Conservation (phyloP, 2,797 vertebrate genomes). For the Sylvilagus floridanus region DNA sequence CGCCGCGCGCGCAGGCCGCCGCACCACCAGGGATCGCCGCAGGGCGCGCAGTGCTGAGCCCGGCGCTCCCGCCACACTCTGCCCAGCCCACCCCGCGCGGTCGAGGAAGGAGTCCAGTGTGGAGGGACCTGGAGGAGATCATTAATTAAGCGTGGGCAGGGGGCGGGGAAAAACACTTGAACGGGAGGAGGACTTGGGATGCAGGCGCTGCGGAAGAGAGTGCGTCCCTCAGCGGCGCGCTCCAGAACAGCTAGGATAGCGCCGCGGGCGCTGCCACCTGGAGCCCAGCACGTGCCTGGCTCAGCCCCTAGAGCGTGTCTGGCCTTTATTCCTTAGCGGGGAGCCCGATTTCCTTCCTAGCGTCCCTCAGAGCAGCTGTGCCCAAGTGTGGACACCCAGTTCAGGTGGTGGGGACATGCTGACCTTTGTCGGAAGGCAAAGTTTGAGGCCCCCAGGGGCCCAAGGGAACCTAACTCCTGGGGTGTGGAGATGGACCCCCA, state of each 20-base stretch:
- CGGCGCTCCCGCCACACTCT: not conserved
- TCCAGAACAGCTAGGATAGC: accelerated
- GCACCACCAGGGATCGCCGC: accelerated
- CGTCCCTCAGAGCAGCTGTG: not conserved
- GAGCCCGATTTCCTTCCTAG: not conserved
- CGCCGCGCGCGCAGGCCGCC: not conserved
- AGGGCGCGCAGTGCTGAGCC: not conserved
- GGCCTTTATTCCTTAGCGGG: accelerated
- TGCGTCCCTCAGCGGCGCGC: accelerated
- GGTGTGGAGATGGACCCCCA: not conserved
- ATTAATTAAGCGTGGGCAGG: not conserved
- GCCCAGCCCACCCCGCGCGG: accelerated
- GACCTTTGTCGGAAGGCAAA: not conserved
- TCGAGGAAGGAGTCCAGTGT: too few species aligned
- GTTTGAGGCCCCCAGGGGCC: not conserved
- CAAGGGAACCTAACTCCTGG: not conserved
- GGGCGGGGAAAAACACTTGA: not conserved
- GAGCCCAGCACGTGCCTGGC: too few species aligned
- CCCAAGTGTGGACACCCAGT: not conserved
- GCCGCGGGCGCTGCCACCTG: accelerated
- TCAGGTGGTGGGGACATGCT: accelerated
- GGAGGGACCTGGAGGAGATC: not conserved
- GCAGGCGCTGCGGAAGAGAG: not conserved
- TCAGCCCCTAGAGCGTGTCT: not conserved
- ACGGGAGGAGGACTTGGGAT: too few species aligned